Evolutionary conservation across 2,113 vertebrate species (phyloP).

Genomic region (Salminus brasiliensis): DNA sequence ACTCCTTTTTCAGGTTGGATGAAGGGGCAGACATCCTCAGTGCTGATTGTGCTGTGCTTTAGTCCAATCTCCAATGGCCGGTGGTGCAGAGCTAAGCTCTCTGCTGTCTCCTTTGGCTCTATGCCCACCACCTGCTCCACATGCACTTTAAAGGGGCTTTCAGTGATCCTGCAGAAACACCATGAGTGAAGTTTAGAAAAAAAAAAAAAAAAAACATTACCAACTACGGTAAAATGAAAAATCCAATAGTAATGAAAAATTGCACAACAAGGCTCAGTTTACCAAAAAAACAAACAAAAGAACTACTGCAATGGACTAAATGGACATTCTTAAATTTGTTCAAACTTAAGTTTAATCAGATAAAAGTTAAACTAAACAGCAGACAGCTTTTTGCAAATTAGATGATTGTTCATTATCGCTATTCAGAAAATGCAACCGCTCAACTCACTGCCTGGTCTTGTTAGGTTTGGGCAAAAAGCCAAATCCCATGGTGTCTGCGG

Average conservation of each 20-base stretch:
- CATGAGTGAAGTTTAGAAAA: neutral
- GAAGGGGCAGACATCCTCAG: constrained; percentile 80
- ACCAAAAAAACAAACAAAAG: too few species aligned
- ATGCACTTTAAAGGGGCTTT: constrained; percentile 87
- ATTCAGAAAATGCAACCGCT: neutral
- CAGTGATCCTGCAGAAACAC: constrained; percentile 74
- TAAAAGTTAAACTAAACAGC: neutral
- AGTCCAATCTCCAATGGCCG: constrained; percentile 88
- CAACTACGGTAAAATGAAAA: neutral
- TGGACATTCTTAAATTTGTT: too few species aligned
- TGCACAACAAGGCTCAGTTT: neutral
- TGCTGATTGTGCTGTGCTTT: constrained; percentile 82
- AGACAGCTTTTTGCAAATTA: neutral
- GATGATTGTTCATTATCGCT: neutral
- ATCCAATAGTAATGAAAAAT: neutral
- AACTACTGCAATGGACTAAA: too few species aligned
- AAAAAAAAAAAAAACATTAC: neutral
- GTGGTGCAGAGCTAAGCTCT: constrained; percentile 75
- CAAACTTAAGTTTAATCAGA: too few species aligned
- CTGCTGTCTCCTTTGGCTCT: constrained; percentile 63
- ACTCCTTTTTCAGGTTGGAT: constrained; percentile 81
- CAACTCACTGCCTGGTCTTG: constrained; percentile 83
- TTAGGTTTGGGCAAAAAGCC: constrained; percentile 79
- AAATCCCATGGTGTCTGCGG: constrained; percentile 71
- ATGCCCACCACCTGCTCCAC: constrained; percentile 84